Percentiles rank a stretch among this genome's conserved stretches.
Conservation (phyloP, 2,113 vertebrate species). For the Urocolius indicus region DNA sequence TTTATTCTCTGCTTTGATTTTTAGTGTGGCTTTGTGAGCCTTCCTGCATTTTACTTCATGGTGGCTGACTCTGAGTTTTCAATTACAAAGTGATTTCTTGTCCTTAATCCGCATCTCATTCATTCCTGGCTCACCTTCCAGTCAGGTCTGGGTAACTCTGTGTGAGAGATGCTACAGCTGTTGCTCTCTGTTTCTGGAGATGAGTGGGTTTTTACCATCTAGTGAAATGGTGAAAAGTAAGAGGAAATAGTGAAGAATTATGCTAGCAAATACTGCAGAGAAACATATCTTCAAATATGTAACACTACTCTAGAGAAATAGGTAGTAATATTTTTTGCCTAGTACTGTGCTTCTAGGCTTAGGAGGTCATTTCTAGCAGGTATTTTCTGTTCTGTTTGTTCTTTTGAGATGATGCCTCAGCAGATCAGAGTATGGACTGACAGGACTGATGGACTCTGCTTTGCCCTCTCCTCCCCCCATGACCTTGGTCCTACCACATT, state of each 20-base stretch:
- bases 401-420: neutral
- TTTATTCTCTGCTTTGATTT: neutral
- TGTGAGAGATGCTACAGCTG: neutral
- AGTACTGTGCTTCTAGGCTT: neutral
- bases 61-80: neutral
- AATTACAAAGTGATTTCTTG: constrained; percentile 28
- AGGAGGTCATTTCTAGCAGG: neutral
- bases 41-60: neutral
- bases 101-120: neutral
- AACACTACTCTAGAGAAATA: neutral
- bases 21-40: neutral
- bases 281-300: neutral
- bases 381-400: neutral
- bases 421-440: neutral
- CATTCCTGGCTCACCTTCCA: neutral
- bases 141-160: neutral
- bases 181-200: neutral
- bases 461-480: neutral
- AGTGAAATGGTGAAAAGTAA: neutral
- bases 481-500: neutral
- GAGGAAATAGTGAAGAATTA: neutral
- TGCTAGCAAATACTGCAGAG: neutral
- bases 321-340: neutral
- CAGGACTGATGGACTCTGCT: neutral
- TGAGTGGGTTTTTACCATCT: neutral